Evolutionary conservation across 2,888 invertebrate species (phyloP).

Genomic region (Agrotis clavis): DNA sequence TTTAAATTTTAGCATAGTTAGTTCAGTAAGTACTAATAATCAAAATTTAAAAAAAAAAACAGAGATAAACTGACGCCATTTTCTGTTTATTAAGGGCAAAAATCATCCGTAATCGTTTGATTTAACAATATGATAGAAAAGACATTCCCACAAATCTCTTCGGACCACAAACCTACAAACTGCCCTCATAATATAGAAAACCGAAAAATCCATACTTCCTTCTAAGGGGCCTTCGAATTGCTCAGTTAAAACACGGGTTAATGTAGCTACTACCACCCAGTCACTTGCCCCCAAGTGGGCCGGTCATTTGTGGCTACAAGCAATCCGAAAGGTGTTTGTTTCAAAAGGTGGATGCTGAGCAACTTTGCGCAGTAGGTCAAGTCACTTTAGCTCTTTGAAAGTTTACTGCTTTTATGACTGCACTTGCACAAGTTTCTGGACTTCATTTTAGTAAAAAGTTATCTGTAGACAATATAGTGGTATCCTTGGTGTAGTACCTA

Average conservation of each 20-base stretch:
- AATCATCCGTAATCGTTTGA: too few species aligned
- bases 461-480: background rate
- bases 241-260: conserved; percentile 23
- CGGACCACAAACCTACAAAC: background rate
- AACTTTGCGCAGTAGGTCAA: conserved; percentile 51
- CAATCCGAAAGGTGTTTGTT: conserved; percentile 57
- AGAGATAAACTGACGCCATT: too few species aligned
- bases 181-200: background rate
- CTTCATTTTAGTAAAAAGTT: conserved; percentile 25
- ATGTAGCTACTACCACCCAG: conserved; percentile 23
- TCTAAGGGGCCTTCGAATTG: conserved; percentile 21
- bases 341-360: conserved; percentile 13
- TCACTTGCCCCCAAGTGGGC: conserved; percentile 35
- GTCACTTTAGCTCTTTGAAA: conserved; percentile 33
- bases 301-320: conserved; percentile 52
- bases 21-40: too few species aligned
- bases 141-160: too few species aligned
- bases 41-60: too few species aligned
- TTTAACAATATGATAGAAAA: too few species aligned
- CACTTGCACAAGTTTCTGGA: conserved; percentile 10
- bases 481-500: background rate
- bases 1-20: too few species aligned
- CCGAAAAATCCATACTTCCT: background rate
- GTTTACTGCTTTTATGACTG: conserved; percentile 24
- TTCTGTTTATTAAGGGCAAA: too few species aligned